Conservation (phyloP, 1,140 invertebrate species). For the Callitettix versicolor region DNA sequence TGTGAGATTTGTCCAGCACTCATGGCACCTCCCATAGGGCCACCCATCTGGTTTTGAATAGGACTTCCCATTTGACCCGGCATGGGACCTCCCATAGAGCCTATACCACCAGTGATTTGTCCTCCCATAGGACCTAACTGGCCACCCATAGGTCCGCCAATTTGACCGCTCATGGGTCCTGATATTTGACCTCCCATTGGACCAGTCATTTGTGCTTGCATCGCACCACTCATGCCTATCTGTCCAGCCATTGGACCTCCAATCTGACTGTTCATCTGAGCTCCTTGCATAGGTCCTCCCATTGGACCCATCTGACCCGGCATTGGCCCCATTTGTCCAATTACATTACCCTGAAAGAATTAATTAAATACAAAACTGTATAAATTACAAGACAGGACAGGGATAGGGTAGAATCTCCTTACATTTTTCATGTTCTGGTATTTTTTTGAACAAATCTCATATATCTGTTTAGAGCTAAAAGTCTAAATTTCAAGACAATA, state of each 20-base stretch:
- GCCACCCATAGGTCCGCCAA: conserved; percentile 33
- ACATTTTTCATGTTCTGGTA: too few relatives aligned
- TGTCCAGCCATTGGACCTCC: conserved; percentile 25
- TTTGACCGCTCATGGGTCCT: conserved; percentile 19
- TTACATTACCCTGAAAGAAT: conserved; percentile 15
- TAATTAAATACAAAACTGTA: too few relatives aligned
- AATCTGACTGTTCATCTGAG: conserved; percentile 29
- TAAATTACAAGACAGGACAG: too few relatives aligned
- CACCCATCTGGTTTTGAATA: conserved; percentile 18
- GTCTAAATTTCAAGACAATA: too few relatives aligned
- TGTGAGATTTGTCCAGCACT: conserved; percentile 31
- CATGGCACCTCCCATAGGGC: conserved; percentile 34
- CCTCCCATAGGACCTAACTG: conserved; percentile 33
- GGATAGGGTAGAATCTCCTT: too few relatives aligned
- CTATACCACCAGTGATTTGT: too few relatives aligned
- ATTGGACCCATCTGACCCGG: conserved; percentile 18
- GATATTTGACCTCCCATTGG: conserved; percentile 27
- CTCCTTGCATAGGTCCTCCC: conserved; percentile 21
- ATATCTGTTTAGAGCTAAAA: too few relatives aligned
- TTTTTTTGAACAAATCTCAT: too few relatives aligned
- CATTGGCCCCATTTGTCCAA: conserved; percentile 41
- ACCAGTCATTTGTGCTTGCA: conserved; percentile 28
- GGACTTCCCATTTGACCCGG: conserved; percentile 33
- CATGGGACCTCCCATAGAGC: conserved; percentile 22
- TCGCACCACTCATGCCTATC: conserved; percentile 18